Conservation (phyloP, 2,113 vertebrate genomes). For the Candoia aspera region DNA sequence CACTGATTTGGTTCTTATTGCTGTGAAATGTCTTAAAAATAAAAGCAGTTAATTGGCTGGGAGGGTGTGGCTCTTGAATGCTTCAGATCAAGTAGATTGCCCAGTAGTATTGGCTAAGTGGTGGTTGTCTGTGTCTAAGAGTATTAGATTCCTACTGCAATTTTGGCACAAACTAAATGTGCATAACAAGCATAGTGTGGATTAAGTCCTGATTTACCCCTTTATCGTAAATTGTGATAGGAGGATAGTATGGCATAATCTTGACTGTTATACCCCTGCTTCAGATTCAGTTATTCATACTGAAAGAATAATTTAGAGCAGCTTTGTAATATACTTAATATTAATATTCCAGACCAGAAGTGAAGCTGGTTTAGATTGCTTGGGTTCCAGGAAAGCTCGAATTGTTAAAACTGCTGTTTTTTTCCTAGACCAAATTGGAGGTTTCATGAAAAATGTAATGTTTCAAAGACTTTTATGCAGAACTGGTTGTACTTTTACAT, state of each 20-base stretch:
- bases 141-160: not conserved
- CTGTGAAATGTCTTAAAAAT: not conserved
- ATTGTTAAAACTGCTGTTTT: no score
- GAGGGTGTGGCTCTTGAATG: not conserved
- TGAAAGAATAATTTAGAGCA: not conserved
- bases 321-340: not conserved
- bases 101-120: not conserved
- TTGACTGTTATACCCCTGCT: not conserved
- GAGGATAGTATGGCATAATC: not conserved
- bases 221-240: not conserved
- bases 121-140: not conserved
- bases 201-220: not conserved
- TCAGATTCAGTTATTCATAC: not conserved
- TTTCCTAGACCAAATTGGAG: not conserved
- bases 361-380: not conserved
- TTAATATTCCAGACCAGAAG: not conserved
- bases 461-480: not conserved
- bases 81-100: not conserved
- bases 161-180: not conserved
- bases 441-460: not conserved
- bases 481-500: not conserved
- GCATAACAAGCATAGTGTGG: not conserved
- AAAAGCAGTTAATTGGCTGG: not conserved
- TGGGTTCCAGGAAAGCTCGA: no score
- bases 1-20: not conserved